phyloP scores from a whole-genome alignment of 1,140 invertebrate species.

The Papilio glaucus region DNA sequence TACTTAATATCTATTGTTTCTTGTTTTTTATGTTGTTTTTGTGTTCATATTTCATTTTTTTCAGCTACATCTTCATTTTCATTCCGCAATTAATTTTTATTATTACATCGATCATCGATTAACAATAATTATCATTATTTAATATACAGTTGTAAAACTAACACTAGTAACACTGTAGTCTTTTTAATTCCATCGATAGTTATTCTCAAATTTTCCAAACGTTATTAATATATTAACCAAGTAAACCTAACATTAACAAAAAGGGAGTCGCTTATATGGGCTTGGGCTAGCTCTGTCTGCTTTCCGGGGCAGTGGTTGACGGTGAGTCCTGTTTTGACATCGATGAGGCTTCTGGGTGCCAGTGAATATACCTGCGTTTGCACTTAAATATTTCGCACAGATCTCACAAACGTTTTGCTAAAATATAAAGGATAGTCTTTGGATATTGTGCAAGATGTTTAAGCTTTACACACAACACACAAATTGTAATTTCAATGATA shows the following conservation, averaged over 20 bases:
- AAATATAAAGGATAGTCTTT: background rate
- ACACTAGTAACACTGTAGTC: background rate
- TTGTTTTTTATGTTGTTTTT: constrained; percentile 29
- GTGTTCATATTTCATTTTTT: constrained; percentile 11
- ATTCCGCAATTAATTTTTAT: background rate
- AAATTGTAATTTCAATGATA: background rate
- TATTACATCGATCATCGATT: background rate
- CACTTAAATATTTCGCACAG: constrained; percentile 33
- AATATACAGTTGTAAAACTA: background rate
- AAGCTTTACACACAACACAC: constrained; percentile 25
- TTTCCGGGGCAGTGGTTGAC: constrained; percentile 61
- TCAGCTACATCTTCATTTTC: background rate
- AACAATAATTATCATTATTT: background rate
- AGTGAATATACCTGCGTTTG: constrained; percentile 59
- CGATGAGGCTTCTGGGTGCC: constrained; percentile 69
- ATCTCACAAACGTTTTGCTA: background rate
- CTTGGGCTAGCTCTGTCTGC: constrained; percentile 3
- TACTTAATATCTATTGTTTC: constrained; percentile 34
- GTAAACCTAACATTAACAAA: background rate
- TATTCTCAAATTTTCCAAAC: constrained; percentile 16
- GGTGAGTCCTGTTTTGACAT: constrained; percentile 53
- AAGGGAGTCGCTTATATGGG: background rate
- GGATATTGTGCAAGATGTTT: constrained; percentile 22
- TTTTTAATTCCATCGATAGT: background rate
- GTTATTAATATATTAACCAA: background rate